These are phyloP conservation scores for Drepana falcataria DNA, from an alignment of 2,888 invertebrate genomes.

Conservation along the genomic window DNA sequence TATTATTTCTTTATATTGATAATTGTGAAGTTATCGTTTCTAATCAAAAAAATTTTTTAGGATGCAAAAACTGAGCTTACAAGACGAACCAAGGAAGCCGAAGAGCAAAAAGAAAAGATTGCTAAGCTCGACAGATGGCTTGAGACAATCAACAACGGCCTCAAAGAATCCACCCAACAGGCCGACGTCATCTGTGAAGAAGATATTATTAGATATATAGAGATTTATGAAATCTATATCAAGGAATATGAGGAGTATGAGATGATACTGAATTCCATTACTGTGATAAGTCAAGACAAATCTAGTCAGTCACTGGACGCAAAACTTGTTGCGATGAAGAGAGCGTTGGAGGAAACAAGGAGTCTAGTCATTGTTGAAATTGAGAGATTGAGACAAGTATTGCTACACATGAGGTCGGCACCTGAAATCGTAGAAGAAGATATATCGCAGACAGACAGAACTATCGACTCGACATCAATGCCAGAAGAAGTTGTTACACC, in stretches of 20 bases:
- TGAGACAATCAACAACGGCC: conserved; percentile 66
- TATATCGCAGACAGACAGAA: conserved; percentile 78
- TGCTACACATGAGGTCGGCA: conserved; percentile 55
- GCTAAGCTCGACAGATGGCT: conserved; percentile 72
- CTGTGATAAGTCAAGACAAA: conserved; percentile 65
- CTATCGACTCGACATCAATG: conserved; percentile 85
- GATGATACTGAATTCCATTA: conserved; percentile 61
- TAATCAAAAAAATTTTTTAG: conserved; percentile 29
- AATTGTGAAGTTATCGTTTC: not conserved
- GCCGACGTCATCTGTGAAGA: conserved; percentile 55
- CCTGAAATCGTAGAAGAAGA: conserved; percentile 66
- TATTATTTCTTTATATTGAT: conserved; percentile 2
- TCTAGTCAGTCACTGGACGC: conserved; percentile 74
- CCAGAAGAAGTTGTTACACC: conserved; percentile 82
- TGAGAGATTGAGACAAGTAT: conserved; percentile 69
- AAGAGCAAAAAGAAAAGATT: conserved; percentile 60
- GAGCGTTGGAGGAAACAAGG: conserved; percentile 80
- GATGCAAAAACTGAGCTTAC: conserved; percentile 64
- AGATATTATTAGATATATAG: conserved; percentile 64
- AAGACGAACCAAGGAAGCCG: conserved; percentile 53
- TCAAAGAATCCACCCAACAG: conserved; percentile 64
- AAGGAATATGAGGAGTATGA: conserved; percentile 70
- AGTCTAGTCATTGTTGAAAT: conserved; percentile 80
- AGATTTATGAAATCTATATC: conserved; percentile 68
- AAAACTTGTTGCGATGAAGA: conserved; percentile 77